Evolutionary conservation across 2,797 vertebrate genomes (phyloP), one percentile per base, ranked within the genome.

Genomic region (Hipposideros larvatus): DNA sequence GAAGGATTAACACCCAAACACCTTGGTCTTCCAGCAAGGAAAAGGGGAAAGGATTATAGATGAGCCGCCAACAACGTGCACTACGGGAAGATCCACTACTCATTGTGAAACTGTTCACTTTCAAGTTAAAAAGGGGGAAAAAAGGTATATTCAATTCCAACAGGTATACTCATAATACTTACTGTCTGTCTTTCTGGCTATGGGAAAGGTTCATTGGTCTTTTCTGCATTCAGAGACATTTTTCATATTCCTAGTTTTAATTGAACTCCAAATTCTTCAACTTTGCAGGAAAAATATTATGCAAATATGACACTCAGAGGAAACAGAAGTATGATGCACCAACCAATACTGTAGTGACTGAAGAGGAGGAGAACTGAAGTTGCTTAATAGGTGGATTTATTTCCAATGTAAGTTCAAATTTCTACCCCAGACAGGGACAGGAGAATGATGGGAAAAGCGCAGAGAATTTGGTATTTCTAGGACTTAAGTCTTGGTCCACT

Each of bases 221-320:
- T 93, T 85, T n/a, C 15, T 91, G 26, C 0, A 68, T 46, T 78
- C 37, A 79, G 63, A 85, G 57, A 86, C 13, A 51, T 26, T 63
- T 61, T 77, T 85, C 31, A 68, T 90, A 82, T 22, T 85, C 5
- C 57, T 74, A 82, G n/a, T 55, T 82, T 43, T 94, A 85, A 86
- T 28, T 96, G 90, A 93, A 87, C n/a, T 37, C 43, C 7, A 80
- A 2, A 15, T 55, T 90, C 59, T 85, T 91, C 70, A 91, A 90
- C 34, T 92, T 65, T 74, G 31, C 16, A 89, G 28, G 24, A 57
- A 94, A 95, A 95, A 41, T 74, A 43, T 34, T 78, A 80, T 24
- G n/a, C 28, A 87, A 82, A 55, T 34, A 83, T 51, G 53, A 26
- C 31, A 79, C 4, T 10, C 21, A 63, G 78, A 94, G 43, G 55